Percentiles rank a stretch among this genome's conserved stretches.
These are phyloP conservation scores for Thymallus thymallus DNA, from an alignment of 2,113 vertebrate species.

Conservation along the genomic window DNA sequence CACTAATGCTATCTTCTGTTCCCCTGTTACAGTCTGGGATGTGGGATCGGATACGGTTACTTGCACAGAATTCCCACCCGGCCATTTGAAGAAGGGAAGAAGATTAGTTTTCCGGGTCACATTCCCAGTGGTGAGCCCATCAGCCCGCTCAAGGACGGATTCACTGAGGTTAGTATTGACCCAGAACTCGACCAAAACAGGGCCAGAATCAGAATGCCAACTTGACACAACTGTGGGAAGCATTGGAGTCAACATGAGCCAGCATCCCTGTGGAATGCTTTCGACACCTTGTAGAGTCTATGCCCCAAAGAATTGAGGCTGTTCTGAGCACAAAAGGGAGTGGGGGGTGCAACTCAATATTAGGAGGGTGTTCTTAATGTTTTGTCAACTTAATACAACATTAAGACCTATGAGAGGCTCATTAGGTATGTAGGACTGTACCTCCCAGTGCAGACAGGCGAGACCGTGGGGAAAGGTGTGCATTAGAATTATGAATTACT, in stretches of 20 bases:
- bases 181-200: neutral
- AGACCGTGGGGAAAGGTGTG: neutral
- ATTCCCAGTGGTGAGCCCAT: constrained; percentile 77
- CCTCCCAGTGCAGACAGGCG: neutral
- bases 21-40: constrained; percentile 83
- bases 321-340: too few relatives aligned
- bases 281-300: too few relatives aligned
- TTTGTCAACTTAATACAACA: too few relatives aligned
- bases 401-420: too few relatives aligned
- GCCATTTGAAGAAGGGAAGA: constrained; percentile 97
- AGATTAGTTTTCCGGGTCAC: constrained; percentile 89
- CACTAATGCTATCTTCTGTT: neutral
- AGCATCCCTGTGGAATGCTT: too few relatives aligned
- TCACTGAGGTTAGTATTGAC: constrained; percentile 87
- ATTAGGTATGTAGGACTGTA: neutral
- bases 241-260: too few relatives aligned
- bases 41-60: constrained; percentile 98
- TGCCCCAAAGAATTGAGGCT: too few relatives aligned
- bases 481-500: constrained; percentile 17
- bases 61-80: constrained; percentile 97
- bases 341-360: too few relatives aligned
- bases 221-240: too few relatives aligned
- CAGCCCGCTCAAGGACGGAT: constrained; percentile 92
- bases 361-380: too few relatives aligned
- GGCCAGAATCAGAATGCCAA: neutral